A percentile compares a stretch with the other conserved stretches of the same genome.
Evolutionary conservation across 2,888 invertebrate species (phyloP).

Genomic region (Lasioglossum marginatum): DNA sequence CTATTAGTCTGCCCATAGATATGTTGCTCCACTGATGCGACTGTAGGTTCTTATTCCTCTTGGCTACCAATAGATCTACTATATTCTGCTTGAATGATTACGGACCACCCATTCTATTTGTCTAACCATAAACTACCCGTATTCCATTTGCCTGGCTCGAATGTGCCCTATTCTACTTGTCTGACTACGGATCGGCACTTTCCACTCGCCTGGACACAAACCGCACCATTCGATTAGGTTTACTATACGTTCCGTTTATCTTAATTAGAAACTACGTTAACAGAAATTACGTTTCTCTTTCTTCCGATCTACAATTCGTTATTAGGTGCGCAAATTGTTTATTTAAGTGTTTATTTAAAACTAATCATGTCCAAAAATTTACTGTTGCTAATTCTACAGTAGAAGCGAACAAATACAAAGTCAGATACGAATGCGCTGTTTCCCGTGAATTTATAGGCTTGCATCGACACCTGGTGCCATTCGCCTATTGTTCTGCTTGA

Average conservation of each 20-base stretch:
- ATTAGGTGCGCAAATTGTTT: no score
- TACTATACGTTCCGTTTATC: neutral
- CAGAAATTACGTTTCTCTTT: neutral
- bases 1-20: neutral
- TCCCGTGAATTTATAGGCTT: constrained; percentile 39
- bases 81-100: neutral
- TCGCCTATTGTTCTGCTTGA: constrained; percentile 56
- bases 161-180: neutral
- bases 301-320: neutral
- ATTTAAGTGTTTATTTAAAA: no score
- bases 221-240: neutral
- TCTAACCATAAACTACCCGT: neutral
- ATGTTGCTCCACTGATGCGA: neutral
- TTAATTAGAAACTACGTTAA: neutral
- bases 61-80: neutral
- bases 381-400: neutral
- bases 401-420: neutral
- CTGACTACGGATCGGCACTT: neutral
- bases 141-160: neutral
- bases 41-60: neutral
- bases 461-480: constrained; percentile 46
- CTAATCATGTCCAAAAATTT: no score
- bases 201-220: neutral
- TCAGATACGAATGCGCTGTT: neutral
- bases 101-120: neutral